Conservation (phyloP, 2,888 invertebrate genomes). For the Dicyrtoma fusca region DNA sequence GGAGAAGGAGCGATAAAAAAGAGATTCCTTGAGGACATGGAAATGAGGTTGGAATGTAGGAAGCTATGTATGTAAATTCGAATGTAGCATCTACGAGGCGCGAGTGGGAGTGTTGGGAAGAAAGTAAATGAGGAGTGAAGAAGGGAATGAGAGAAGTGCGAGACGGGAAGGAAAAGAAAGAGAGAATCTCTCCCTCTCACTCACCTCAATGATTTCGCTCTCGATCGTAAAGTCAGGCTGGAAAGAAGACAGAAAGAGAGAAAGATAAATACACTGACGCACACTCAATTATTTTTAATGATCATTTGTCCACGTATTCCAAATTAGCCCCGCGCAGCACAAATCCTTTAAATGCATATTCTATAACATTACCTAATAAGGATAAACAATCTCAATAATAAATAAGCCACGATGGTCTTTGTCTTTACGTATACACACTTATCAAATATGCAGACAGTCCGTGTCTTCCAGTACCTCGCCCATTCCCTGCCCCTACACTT, state of each 20-base stretch:
- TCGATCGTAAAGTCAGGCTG: constrained; percentile 51
- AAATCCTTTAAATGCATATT: no score
- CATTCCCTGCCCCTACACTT: no score
- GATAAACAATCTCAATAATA: no score
- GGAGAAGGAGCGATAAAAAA: neutral
- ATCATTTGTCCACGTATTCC: neutral
- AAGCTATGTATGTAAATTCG: neutral
- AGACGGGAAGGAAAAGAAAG: constrained; percentile 15
- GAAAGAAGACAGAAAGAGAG: constrained; percentile 24
- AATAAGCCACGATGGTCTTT: no score
- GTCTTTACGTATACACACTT: no score
- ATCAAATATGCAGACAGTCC: no score
- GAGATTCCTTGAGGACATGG: constrained; percentile 22
- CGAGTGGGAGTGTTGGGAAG: neutral
- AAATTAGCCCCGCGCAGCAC: no score
- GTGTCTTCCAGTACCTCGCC: no score
- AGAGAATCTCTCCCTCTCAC: constrained; percentile 31
- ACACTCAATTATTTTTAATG: constrained; percentile 15
- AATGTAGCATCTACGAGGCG: constrained; percentile 3
- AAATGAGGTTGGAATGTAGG: constrained; percentile 22
- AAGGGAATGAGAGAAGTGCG: neutral
- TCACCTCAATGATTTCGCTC: constrained; percentile 53
- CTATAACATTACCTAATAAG: no score
- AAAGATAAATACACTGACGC: no score
- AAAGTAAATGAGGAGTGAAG: constrained; percentile 25